phyloP scores from a whole-genome alignment of 2,888 invertebrate genomes.

The Dryomyza anilis region DNA sequence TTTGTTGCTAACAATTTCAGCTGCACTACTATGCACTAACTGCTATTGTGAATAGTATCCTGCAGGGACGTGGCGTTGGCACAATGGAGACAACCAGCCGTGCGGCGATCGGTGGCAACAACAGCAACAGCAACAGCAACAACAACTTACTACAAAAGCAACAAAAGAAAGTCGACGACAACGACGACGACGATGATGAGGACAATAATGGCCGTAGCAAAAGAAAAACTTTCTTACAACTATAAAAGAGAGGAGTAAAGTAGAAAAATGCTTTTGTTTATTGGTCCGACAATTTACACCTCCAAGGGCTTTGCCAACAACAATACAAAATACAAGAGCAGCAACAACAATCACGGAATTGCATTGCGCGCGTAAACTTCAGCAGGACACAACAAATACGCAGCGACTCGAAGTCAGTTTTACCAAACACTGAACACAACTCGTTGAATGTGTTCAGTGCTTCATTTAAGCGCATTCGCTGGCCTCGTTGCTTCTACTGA shows the following conservation, averaged over 20 bases:
- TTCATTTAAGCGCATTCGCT: conserved; percentile 23
- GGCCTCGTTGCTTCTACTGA: conserved; percentile 23
- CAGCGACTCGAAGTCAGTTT: conserved; percentile 22
- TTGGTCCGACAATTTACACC: conserved; percentile 55
- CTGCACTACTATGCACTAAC: neutral
- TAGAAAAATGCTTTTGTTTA: conserved; percentile 49
- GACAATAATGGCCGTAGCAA: conserved; percentile 5
- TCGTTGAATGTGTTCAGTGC: conserved; percentile 16
- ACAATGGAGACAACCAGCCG: neutral
- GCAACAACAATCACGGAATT: conserved; percentile 20
- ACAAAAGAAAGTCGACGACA: conserved; percentile 10
- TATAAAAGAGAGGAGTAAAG: conserved; percentile 8
- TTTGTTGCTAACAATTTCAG: conserved; percentile 20
- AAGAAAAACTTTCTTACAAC: conserved; percentile 12
- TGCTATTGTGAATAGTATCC: conserved; percentile 3
- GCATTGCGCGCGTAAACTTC: conserved; percentile 28
- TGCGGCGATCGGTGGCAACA: neutral
- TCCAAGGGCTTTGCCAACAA: conserved; percentile 43
- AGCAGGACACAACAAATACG: conserved; percentile 37
- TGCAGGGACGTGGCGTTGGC: neutral
- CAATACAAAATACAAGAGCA: conserved; percentile 26
- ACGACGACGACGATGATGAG: conserved; percentile 8
- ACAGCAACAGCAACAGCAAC: conserved; percentile 17
- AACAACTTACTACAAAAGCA: conserved; percentile 13
- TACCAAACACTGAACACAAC: neutral